Evolutionary conservation across 2,113 vertebrate genomes (phyloP), one percentile per base, ranked within the genome.

Genomic region (Noctilio leporinus): DNA sequence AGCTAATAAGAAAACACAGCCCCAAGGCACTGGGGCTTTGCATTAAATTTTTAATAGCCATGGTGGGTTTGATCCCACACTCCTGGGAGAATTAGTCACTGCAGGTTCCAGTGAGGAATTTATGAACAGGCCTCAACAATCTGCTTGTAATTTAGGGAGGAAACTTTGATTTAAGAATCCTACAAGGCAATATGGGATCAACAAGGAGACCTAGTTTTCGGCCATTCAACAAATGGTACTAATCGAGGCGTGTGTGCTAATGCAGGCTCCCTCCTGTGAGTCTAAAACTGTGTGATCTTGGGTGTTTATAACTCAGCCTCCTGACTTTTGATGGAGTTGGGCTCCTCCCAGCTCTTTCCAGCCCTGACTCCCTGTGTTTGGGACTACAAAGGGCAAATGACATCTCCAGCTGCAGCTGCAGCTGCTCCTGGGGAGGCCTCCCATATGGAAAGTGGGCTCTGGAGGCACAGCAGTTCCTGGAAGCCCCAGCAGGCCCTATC

Each of bases 61-160:
- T 1, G 3, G 95, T 95, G 77, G 87, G 93, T 97, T 97, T 97
- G 97, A 97, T 97, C 95, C 95, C 89, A 89, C 67, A 96, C 76
- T 96, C 73, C 38, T 57, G 80, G 86, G 77, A 67, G 86, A 89
- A 96, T 97, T 89, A 97, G 92, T 96, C 96, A 97, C 89, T 90
- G 12, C 86, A 95, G 80, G 87, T 95, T 97, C 94, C 81, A 84
- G 72, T 53, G 72, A 96, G 95, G 97, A 93, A 95, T 97, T 93
- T 82, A 45, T 47, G 64, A 91, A 84, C 97, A 97, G 95, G 97
- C 90, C 92, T 92, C 80, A 59, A 95, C 97, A 96, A 40, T 57
- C 83, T 59, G 83, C 65, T 92, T 94, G 80, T 89, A 84, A 89
- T 92, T 90, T 77, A 43, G 81, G 86, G 76, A 47, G 65, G 84